Evolutionary conservation across 2,888 invertebrate genomes (phyloP), one percentile per base, ranked within the genome.

Genomic region (Drosophila fungiperda): DNA sequence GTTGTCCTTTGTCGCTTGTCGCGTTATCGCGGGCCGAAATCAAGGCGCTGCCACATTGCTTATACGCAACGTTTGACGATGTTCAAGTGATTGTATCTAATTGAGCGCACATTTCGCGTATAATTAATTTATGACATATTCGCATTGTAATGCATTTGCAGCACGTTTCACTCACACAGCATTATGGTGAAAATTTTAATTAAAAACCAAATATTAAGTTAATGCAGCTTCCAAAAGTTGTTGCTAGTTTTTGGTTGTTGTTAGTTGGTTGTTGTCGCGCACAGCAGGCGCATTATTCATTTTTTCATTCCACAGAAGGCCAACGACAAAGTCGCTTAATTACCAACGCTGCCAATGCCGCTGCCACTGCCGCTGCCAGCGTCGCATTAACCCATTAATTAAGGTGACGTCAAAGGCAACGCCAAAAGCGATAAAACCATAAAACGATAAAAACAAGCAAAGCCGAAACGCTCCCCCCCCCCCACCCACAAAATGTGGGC

Each of bases 351-450:
- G 85, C 77, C 68, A 53, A 42, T 83, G 73, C 26, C 26, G 26
- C 26, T 26, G 26, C 77, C 68, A 50, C 38, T 80, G 73, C 72
- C 80, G 68, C 78, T 74, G 80, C 66, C 68, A 53, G 80, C 82
- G 59, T 79, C 83, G 81, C 81, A 89, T 89, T 89, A 87, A 89
- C 86, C 88, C 87, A 87, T 89, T 87, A 89, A 89, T 87, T 87
- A 88, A 87, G 85, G 84, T 89, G 85, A 89, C 89, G 85, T 86
- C 85, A 86, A 86, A 89, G 87, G 77, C 85, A 86, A 79, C 76
- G 71, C 74, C 79, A 87, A 87, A 87, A 76, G 81, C 84, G 89
- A 84, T 84, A 84, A 84, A 84, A 83, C 86, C 78, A 80, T 78
- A 78, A 78, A 78, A 79, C 78, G 80, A 74, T 78, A 74, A 78